Percentiles rank a stretch among this genome's conserved stretches.
phyloP scores from a whole-genome alignment of 2,113 vertebrate species.

The Rhizomys pruinosus region DNA sequence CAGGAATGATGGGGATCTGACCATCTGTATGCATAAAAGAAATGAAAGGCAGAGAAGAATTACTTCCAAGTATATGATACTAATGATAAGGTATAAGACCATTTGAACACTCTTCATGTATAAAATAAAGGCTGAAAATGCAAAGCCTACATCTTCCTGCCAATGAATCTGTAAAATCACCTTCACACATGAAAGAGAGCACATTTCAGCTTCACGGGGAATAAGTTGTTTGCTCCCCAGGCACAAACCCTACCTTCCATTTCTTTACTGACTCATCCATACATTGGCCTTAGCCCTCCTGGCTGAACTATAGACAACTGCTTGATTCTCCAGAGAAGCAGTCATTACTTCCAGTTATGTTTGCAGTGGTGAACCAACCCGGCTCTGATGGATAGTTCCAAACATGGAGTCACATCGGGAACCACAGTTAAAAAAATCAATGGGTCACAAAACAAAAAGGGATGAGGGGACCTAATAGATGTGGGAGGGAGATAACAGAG shows the following conservation, averaged over 20 bases:
- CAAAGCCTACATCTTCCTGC: background rate
- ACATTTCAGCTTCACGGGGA: conserved; percentile 53
- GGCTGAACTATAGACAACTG: background rate
- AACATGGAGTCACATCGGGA: background rate
- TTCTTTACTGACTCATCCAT: conserved; percentile 3
- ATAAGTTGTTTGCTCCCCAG: background rate
- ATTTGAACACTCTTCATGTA: background rate
- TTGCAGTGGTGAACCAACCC: background rate
- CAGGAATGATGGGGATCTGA: background rate
- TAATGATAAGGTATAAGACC: background rate
- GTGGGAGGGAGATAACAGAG: background rate
- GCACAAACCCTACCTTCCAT: background rate
- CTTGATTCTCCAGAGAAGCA: background rate
- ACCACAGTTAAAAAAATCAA: background rate
- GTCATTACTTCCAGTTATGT: background rate
- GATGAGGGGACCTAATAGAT: too few species aligned
- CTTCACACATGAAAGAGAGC: conserved; percentile 9
- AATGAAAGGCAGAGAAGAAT: background rate
- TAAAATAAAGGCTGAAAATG: conserved; percentile 2
- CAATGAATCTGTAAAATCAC: conserved; percentile 55
- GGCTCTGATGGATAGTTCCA: background rate
- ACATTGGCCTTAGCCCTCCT: background rate
- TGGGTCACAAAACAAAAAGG: background rate
- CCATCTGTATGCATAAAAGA: background rate
- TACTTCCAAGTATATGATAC: background rate